Base-by-base conservation (phyloP, 2,113 vertebrate genomes). In the Indicator maculatus region DNA sequence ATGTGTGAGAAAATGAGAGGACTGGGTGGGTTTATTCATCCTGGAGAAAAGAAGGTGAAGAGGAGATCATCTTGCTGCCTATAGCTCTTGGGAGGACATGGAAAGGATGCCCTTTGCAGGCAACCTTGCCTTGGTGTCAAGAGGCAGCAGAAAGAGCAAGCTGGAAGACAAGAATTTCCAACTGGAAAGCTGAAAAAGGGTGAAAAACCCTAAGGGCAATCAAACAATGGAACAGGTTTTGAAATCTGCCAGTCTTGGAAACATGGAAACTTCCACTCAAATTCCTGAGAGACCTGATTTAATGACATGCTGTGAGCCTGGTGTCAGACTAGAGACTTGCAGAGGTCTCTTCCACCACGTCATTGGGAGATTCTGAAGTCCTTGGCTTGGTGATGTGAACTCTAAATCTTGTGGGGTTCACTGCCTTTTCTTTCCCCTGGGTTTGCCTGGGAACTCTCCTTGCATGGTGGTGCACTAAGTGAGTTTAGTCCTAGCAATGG, bases 81-180 rank as follows among this genome's bases (percentile, higher is more conserved):
- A 1, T 17, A 80, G 39, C 61, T 86, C 7, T 45, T 0, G 0
- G 24, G n/a, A 39, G n/a, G 30, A 28, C 28, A 21, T 2, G 53
- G 66, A 56, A 58, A 83, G 30, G 38, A 36, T 26, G 18, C 50
- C 0, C 0, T 44, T 71, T 36, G 24, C 8, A 23, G 41, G 39
- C n/a, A 60, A 16, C 36, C 10, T 26, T 28, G 4, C 36, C 36
- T 64, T 24, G 16, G 16, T 30, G 7, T 41, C 50, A 23, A 74
- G 61, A 69, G 30, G 39, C 73, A 72, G 52, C 20, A 63, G 55
- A 56, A 72, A 59, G 41, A 65, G 52, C 8, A 27, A 63, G 8
- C 33, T 44, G 69, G 64, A 53, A 91, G 55, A 61, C 26, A 73
- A n/a, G 23, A 64, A 39, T 69, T 92, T 73, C 31, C 59, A 72